These are phyloP conservation scores for Phaethon lepturus DNA, from an alignment of 2,113 vertebrate species.

Conservation along the genomic window DNA sequence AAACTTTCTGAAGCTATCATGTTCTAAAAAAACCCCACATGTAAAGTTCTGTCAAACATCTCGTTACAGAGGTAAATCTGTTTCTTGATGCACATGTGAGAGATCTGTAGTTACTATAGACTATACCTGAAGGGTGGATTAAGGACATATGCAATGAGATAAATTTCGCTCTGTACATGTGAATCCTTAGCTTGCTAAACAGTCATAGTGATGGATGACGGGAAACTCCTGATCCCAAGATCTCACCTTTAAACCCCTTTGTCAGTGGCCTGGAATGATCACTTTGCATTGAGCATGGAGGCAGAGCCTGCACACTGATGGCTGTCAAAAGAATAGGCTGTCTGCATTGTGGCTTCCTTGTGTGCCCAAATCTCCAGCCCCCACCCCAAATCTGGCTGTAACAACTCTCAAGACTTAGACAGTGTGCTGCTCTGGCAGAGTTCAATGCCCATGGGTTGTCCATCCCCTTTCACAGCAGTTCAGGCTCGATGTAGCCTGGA, in stretches of 20 bases:
- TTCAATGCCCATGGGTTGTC: neutral
- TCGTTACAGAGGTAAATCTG: neutral
- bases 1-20: neutral
- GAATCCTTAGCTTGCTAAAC: neutral
- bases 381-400: neutral
- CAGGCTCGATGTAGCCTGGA: fast-evolving
- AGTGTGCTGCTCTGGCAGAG: neutral
- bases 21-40: fast-evolving
- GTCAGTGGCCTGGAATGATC: neutral
- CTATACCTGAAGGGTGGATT: neutral
- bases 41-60: neutral
- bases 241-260: neutral
- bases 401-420: neutral
- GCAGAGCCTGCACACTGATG: neutral
- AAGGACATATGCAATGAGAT: neutral
- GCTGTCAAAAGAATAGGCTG: neutral
- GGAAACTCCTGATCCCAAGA: neutral
- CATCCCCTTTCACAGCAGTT: neutral
- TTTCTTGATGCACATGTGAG: neutral
- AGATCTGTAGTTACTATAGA: neutral
- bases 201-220: neutral
- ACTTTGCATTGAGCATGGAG: fast-evolving
- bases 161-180: neutral
- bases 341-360: fast-evolving
- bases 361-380: neutral